Conservation (phyloP, 2,888 invertebrate species). For the Oscheius myriophilus region DNA sequence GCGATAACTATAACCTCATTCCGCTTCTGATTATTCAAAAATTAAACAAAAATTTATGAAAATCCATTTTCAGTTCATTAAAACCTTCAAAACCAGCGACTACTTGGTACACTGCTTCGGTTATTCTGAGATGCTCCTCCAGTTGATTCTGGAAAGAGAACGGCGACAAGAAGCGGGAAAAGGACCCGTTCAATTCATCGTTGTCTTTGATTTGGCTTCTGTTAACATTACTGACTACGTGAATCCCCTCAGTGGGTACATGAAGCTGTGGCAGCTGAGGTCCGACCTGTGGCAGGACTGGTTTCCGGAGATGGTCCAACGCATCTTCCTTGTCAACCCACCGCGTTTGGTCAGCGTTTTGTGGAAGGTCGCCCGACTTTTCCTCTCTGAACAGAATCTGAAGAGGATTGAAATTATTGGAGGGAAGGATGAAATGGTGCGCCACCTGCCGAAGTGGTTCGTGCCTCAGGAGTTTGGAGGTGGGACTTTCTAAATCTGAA, state of each 20-base stretch:
- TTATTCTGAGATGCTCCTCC: conserved; percentile 56
- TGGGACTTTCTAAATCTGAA: too few species aligned
- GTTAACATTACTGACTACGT: conserved; percentile 58
- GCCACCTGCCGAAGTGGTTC: conserved; percentile 48
- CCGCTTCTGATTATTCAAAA: too few species aligned
- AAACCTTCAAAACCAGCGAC: conserved; percentile 55
- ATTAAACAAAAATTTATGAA: background rate
- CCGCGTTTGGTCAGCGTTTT: conserved; percentile 47
- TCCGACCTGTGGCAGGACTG: conserved; percentile 59
- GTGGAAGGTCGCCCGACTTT: conserved; percentile 55
- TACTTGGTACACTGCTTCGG: conserved; percentile 57
- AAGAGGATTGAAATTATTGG: conserved; percentile 49
- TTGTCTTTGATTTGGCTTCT: conserved; percentile 52
- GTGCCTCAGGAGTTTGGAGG: conserved; percentile 58
- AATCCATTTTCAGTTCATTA: conserved; percentile 49
- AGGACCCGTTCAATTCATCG: conserved; percentile 58
- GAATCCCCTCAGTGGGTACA: conserved; percentile 57
- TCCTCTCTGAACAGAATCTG: conserved; percentile 50
- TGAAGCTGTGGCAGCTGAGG: conserved; percentile 59
- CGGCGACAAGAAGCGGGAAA: conserved; percentile 46
- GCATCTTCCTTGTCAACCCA: conserved; percentile 55
- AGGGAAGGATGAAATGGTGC: conserved; percentile 39
- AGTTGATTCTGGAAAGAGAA: conserved; percentile 53
- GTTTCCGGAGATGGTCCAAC: conserved; percentile 57
- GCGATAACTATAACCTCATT: too few species aligned